Conservation (phyloP, 2,888 invertebrate genomes). For the Iphiclides podalirius region DNA sequence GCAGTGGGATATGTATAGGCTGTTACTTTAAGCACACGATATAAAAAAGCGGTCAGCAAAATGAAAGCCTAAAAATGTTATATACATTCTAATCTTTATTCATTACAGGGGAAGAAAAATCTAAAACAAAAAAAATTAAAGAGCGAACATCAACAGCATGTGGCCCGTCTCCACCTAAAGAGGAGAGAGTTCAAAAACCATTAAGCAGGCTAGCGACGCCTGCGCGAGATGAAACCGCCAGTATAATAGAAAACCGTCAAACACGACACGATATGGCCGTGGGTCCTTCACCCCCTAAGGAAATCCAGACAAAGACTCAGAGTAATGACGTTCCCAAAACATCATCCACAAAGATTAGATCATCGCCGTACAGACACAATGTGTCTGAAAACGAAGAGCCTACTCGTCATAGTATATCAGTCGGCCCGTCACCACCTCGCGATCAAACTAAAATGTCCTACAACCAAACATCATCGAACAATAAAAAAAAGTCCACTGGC, state of each 20-base stretch:
- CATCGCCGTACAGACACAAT: slow-evolving; percentile 38
- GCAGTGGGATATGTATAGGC: too few species aligned
- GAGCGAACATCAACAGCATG: slow-evolving; percentile 79
- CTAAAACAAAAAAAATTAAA: slow-evolving; percentile 48
- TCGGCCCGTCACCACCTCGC: slow-evolving; percentile 62
- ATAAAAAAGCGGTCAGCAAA: too few species aligned
- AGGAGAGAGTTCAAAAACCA: slow-evolving; percentile 44
- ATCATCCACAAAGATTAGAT: slow-evolving; percentile 32
- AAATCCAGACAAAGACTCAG: too few species aligned
- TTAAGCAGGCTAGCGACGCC: slow-evolving; percentile 64
- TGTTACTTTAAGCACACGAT: too few species aligned
- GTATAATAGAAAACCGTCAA: slow-evolving; percentile 32
- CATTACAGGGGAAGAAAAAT: slow-evolving; percentile 39
- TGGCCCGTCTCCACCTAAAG: slow-evolving; percentile 82
- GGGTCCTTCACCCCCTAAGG: slow-evolving; percentile 66
- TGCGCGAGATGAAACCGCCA: slow-evolving; percentile 55
- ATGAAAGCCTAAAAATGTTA: too few species aligned
- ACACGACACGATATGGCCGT: slow-evolving; percentile 61
- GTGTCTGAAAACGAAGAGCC: slow-evolving; percentile 31
- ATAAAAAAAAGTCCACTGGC: slow-evolving; percentile 72
- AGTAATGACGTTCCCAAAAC: slow-evolving; percentile 35
- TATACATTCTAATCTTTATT: too few species aligned
- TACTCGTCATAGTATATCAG: slow-evolving; percentile 53
- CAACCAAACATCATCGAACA: slow-evolving; percentile 19
- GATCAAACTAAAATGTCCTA: slow-evolving; percentile 35